Conservation (phyloP, 2,888 invertebrate species). For the Brachypalpus laphriformis region DNA sequence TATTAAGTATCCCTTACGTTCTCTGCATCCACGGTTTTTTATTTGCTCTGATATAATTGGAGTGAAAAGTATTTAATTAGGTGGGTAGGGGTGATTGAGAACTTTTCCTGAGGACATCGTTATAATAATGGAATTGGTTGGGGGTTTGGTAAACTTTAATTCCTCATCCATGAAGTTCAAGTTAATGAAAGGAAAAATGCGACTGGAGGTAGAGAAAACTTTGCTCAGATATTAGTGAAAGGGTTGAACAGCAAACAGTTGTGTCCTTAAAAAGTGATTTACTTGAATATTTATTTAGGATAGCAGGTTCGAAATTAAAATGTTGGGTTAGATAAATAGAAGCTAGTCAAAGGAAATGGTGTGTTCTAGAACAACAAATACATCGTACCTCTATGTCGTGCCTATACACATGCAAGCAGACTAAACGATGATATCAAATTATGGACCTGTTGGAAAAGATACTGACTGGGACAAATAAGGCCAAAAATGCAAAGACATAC, state of each 20-base stretch:
- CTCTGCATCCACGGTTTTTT: no score
- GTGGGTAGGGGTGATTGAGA: background rate
- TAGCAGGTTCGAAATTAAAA: background rate
- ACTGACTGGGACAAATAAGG: no score
- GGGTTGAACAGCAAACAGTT: background rate
- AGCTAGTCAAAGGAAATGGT: background rate
- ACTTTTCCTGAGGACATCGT: background rate
- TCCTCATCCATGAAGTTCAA: constrained; percentile 7
- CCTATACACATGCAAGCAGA: no score
- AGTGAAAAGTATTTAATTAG: constrained; percentile 32
- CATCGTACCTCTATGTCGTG: no score
- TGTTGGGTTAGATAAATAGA: background rate
- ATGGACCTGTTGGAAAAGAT: no score
- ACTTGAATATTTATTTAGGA: background rate
- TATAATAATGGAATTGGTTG: background rate
- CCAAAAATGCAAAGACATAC: no score
- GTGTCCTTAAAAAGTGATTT: background rate
- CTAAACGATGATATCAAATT: no score
- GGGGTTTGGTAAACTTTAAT: background rate
- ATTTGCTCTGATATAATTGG: background rate
- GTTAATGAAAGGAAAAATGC: background rate
- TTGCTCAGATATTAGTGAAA: background rate
- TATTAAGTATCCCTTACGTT: no score
- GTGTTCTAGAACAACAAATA: background rate
- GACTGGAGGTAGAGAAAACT: background rate